Evolutionary conservation across 2,797 vertebrate genomes (phyloP).

Genomic region (Oreochromis mossambicus): DNA sequence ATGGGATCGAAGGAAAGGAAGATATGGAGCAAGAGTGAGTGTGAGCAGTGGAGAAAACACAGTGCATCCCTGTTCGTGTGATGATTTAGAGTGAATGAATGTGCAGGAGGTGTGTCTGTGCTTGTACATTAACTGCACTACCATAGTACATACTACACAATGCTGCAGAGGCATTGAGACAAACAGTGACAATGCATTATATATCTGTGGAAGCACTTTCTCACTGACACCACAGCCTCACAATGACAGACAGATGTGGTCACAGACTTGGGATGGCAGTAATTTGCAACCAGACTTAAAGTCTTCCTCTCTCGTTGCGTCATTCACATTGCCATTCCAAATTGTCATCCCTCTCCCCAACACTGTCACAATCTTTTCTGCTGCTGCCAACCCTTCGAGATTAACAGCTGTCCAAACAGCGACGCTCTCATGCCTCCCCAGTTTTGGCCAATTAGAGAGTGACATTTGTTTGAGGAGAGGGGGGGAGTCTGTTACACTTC

Average conservation of each 20-base stretch:
- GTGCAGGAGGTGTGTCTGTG: neutral
- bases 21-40: neutral
- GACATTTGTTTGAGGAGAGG: constrained; percentile 9
- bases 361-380: neutral
- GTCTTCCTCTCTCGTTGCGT: constrained; percentile 33
- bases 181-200: neutral
- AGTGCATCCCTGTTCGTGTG: constrained; percentile 8
- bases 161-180: neutral
- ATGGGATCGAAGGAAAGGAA: neutral
- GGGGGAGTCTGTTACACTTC: neutral
- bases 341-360: constrained; percentile 6
- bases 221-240: neutral
- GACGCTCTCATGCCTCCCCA: neutral
- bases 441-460: constrained; percentile 22
- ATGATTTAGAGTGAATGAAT: constrained; percentile 31
- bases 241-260: constrained; percentile 7
- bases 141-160: neutral
- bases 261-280: neutral
- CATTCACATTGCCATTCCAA: constrained; percentile 10
- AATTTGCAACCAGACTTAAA: constrained; percentile 11
- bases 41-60: neutral
- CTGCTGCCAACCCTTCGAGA: neutral
- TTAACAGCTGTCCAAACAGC: constrained; percentile 44
- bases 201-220: neutral
- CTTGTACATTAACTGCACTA: neutral